phyloP scores from a whole-genome alignment of 1,140 invertebrate species.

The Lethrus apterus region DNA sequence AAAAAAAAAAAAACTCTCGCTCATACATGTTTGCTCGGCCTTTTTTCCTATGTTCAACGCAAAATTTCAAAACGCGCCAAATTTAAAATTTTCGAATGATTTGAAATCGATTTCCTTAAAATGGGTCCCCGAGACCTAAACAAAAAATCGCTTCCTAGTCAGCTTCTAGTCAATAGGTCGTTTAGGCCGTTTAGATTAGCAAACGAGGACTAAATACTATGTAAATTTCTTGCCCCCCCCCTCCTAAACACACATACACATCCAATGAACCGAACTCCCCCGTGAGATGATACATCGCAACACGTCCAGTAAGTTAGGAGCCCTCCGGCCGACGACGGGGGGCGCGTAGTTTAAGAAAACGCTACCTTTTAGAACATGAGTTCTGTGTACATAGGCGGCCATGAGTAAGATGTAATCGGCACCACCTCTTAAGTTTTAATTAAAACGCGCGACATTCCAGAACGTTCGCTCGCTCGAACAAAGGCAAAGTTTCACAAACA shows the following conservation, averaged over 20 bases:
- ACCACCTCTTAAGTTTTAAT: conserved; percentile 24
- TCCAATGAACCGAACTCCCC: too few relatives aligned
- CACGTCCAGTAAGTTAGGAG: conserved; percentile 41
- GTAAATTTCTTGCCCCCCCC: conserved; percentile 1
- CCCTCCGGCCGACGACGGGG: conserved; percentile 15
- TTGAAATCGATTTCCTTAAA: too few relatives aligned
- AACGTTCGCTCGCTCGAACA: conserved; percentile 23
- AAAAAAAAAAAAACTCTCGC: too few relatives aligned
- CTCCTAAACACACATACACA: too few relatives aligned
- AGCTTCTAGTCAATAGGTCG: conserved; percentile 1
- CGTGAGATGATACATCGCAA: conserved; percentile 41
- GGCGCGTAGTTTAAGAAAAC: conserved; percentile 29
- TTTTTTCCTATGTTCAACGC: too few relatives aligned
- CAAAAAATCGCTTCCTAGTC: background rate
- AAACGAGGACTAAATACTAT: background rate
- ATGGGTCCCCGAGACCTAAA: background rate
- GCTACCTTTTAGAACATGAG: conserved; percentile 32
- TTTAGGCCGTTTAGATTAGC: background rate
- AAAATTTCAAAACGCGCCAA: too few relatives aligned
- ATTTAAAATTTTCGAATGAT: too few relatives aligned
- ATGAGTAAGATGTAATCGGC: conserved; percentile 22
- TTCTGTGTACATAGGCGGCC: conserved; percentile 13
- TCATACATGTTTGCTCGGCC: too few relatives aligned
- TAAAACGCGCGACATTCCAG: conserved; percentile 26
- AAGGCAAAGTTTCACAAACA: conserved; percentile 51